Evolutionary conservation across 2,797 vertebrate genomes (phyloP).

Genomic region (Euphonia xanthogaster): DNA sequence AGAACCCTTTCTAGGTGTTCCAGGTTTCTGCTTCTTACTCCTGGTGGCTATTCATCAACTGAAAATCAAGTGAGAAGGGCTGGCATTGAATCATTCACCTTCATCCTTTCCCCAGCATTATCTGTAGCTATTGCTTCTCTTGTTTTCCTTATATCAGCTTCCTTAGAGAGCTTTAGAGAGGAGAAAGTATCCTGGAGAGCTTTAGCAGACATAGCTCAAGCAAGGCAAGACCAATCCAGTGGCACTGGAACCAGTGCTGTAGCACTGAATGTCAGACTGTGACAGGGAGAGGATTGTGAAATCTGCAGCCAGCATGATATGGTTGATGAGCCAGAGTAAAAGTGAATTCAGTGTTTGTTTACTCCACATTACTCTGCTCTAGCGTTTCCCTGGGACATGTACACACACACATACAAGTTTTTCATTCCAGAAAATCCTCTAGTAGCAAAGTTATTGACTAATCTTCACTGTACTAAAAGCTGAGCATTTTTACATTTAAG

Average conservation of each 20-base stretch:
- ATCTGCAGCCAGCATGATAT: accelerated
- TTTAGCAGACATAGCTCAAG: not conserved
- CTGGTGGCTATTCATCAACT: not conserved
- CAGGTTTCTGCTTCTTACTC: not conserved
- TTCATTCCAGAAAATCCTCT: not conserved
- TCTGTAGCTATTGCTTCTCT: not conserved
- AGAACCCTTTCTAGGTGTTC: not conserved
- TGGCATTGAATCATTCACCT: not conserved
- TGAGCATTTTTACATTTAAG: not conserved
- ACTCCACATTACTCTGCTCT: not conserved
- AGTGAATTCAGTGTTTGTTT: not conserved
- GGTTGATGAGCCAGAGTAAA: not conserved
- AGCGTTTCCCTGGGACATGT: not conserved
- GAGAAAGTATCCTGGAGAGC: not conserved
- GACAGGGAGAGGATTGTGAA: not conserved
- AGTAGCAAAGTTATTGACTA: not conserved
- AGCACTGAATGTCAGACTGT: not conserved
- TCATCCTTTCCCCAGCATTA: not conserved
- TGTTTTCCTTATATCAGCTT: not conserved
- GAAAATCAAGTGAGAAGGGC: not conserved
- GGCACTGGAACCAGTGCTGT: not conserved
- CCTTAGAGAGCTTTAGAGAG: not conserved
- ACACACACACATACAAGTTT: not conserved
- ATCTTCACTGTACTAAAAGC: not conserved
- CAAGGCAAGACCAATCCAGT: not conserved